phyloP scores from a whole-genome alignment of 2,888 invertebrate genomes.

The Philereme transversata region DNA sequence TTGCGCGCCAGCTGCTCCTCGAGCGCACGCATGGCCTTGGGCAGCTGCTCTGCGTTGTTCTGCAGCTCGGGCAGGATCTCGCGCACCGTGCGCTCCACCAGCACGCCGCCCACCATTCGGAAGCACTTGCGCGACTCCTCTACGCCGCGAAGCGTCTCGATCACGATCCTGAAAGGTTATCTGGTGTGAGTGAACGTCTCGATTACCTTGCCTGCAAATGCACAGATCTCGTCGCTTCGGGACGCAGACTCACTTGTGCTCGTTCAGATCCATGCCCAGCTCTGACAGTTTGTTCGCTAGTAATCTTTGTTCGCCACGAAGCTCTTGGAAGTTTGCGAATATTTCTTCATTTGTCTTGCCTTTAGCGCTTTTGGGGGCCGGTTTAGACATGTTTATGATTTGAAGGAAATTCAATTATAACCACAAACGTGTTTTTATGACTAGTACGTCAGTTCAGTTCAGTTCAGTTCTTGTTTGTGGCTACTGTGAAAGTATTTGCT shows the following conservation, averaged over 20 bases:
- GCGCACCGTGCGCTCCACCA: constrained; percentile 96
- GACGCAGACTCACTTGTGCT: constrained; percentile 92
- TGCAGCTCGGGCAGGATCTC: constrained; percentile 94
- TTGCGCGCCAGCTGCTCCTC: constrained; percentile 93
- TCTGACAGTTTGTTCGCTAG: constrained; percentile 95
- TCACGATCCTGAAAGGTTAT: constrained; percentile 89
- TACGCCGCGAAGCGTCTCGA: constrained; percentile 94
- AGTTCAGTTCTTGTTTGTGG: too few species aligned
- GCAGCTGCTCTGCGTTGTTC: constrained; percentile 91
- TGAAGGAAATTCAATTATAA: too few species aligned
- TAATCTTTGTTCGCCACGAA: constrained; percentile 94
- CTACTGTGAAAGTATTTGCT: too few species aligned
- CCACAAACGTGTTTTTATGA: too few species aligned
- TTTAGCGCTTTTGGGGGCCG: constrained; percentile 67
- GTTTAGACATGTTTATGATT: constrained; percentile 57
- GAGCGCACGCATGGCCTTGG: constrained; percentile 90
- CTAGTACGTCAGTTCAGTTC: too few species aligned
- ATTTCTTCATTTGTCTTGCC: constrained; percentile 89
- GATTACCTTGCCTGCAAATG: neutral
- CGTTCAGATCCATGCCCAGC: constrained; percentile 96
- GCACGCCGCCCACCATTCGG: constrained; percentile 96
- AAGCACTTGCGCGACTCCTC: constrained; percentile 94
- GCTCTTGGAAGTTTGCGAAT: constrained; percentile 92
- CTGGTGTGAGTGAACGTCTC: neutral
- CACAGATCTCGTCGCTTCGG: neutral